These are phyloP conservation scores for Melangyna quadrimaculata DNA, from an alignment of 2,888 invertebrate species.

Conservation along the genomic window DNA sequence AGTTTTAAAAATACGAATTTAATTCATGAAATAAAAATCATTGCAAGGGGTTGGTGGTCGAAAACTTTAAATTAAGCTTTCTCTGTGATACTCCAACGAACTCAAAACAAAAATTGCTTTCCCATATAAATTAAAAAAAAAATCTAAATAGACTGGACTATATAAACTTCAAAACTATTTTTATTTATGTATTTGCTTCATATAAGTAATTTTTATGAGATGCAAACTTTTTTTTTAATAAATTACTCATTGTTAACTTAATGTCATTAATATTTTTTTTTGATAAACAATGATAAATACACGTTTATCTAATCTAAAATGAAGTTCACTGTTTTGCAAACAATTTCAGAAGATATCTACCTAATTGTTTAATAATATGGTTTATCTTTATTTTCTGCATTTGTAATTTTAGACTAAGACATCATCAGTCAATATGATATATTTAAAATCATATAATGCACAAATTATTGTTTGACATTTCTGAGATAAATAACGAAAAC, in stretches of 20 bases:
- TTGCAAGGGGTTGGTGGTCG: no score
- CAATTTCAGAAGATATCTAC: not conserved
- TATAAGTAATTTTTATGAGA: not conserved
- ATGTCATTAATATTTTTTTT: not conserved
- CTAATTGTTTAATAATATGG: not conserved
- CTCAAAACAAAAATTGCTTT: no score
- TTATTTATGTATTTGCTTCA: no score
- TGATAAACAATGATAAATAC: not conserved
- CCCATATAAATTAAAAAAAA: no score
- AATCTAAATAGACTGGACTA: no score
- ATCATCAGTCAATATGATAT: not conserved
- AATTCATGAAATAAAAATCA: no score
- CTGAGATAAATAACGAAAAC: not conserved
- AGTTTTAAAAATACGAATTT: no score
- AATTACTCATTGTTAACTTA: not conserved
- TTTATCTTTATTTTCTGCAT: not conserved
- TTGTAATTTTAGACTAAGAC: not conserved
- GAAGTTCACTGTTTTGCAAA: not conserved
- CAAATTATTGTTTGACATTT: slow-evolving; percentile 17
- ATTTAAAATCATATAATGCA: not conserved
- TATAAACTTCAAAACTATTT: no score
- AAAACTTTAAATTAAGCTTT: no score
- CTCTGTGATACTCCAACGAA: no score
- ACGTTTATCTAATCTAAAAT: slow-evolving; percentile 8
- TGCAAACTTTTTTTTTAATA: not conserved